These are phyloP conservation scores for Umimayanthus chanpuru DNA, from an alignment of 92 coral and sea anemone species.

Conservation along the genomic window DNA sequence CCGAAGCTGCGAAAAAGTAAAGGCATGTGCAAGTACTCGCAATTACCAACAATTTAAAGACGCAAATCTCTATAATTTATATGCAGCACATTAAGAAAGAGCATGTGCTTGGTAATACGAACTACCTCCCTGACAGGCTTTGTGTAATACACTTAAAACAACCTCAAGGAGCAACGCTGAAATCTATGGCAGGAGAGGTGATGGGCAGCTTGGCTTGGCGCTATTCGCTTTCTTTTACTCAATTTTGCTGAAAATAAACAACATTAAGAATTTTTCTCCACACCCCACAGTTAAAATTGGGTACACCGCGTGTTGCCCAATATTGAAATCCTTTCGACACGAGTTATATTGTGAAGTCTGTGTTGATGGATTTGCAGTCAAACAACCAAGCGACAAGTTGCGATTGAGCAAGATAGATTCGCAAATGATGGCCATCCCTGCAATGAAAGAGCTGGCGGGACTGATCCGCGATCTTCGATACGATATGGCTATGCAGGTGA, in stretches of 20 bases:
- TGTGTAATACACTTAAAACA: background rate
- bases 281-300: background rate
- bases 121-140: background rate
- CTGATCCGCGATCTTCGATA: conserved; percentile 86
- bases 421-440: conserved; percentile 54
- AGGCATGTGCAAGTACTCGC: too few species aligned
- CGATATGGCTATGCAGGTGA: conserved; percentile 93
- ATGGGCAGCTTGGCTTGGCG: background rate
- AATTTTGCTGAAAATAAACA: background rate
- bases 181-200: background rate
- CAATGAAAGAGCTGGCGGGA: conserved; percentile 69
- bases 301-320: background rate
- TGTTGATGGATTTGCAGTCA: conserved; percentile 39
- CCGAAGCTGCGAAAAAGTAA: background rate
- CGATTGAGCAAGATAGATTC: background rate
- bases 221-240: background rate
- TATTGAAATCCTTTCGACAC: conserved; percentile 11
- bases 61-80: too few species aligned
- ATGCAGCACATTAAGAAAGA: background rate
- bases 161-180: background rate
- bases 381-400: conserved; percentile 43
- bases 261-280: background rate
- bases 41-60: background rate
- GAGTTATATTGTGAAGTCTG: background rate
- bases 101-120: background rate